Conservation (phyloP, 1,140 invertebrate genomes). For the Procambarus virginalis region DNA sequence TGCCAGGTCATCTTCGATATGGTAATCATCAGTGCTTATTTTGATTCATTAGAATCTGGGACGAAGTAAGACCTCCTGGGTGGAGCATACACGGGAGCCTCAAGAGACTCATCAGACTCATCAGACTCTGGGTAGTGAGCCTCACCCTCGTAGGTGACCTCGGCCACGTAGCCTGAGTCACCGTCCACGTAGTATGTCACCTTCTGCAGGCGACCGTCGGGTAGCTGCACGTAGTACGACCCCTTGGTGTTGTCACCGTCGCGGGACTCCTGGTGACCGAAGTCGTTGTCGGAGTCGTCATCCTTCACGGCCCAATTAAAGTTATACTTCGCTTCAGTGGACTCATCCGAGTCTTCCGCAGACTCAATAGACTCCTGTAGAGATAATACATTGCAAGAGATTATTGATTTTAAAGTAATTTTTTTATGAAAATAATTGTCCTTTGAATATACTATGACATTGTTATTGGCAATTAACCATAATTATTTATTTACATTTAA, state of each 20-base stretch:
- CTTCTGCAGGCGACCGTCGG: slow-evolving; percentile 34
- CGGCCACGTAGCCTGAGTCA: slow-evolving; percentile 54
- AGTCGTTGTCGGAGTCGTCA: slow-evolving; percentile 5
- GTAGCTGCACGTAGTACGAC: slow-evolving; percentile 41
- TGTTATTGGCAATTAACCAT: too few relatives aligned
- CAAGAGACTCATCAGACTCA: slow-evolving; percentile 11
- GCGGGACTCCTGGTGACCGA: slow-evolving; percentile 34
- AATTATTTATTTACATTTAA: too few relatives aligned
- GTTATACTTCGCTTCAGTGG: background rate
- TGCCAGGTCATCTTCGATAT: background rate
- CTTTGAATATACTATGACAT: too few relatives aligned
- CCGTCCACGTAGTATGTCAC: slow-evolving; percentile 42
- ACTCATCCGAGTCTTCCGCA: background rate
- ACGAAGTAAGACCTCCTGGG: background rate
- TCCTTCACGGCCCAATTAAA: slow-evolving; percentile 19
- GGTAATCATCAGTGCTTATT: background rate
- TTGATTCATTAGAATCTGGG: background rate
- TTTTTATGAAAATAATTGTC: too few relatives aligned
- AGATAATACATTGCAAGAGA: too few relatives aligned
- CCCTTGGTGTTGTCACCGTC: slow-evolving; percentile 41
- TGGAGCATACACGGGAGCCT: slow-evolving; percentile 9
- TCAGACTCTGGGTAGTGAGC: slow-evolving; percentile 25
- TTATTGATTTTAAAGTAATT: too few relatives aligned
- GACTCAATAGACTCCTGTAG: too few relatives aligned
- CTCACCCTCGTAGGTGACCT: slow-evolving; percentile 38